phyloP scores from a whole-genome alignment of 2,888 invertebrate genomes.

The Pardosa pseudoannulata region DNA sequence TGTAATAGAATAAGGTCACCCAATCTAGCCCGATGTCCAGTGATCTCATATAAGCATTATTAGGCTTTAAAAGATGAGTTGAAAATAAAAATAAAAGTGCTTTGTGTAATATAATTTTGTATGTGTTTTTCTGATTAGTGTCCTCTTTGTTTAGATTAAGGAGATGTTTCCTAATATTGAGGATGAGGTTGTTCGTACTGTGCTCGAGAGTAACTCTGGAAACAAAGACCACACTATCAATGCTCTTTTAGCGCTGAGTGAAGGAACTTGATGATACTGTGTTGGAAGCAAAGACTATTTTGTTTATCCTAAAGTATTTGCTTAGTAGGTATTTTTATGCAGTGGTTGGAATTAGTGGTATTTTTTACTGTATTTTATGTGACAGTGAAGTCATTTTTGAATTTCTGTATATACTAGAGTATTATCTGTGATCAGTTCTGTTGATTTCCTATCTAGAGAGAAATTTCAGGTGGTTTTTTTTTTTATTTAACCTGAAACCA shows the following conservation, averaged over 20 bases:
- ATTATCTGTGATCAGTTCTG: background rate
- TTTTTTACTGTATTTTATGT: background rate
- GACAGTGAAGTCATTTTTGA: background rate
- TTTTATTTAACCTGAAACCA: no score
- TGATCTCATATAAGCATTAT: no score
- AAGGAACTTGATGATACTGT: constrained; percentile 30
- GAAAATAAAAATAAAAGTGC: no score
- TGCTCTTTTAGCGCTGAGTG: constrained; percentile 88
- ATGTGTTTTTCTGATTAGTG: no score
- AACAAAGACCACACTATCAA: constrained; percentile 94
- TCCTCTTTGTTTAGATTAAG: no score
- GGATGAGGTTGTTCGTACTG: constrained; percentile 92
- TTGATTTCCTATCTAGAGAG: no score
- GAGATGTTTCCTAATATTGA: constrained; percentile 99
- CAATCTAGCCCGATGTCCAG: no score
- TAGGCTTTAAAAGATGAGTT: no score
- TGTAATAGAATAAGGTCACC: no score
- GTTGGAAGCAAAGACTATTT: background rate
- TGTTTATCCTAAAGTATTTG: background rate
- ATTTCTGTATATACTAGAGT: background rate
- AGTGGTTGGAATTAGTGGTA: background rate
- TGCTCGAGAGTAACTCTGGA: constrained; percentile 91
- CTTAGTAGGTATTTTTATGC: constrained; percentile 1
- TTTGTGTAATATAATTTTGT: no score
- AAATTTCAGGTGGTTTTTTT: no score